Conservation (phyloP, 1,140 invertebrate genomes). For the Plutomurus gul region DNA sequence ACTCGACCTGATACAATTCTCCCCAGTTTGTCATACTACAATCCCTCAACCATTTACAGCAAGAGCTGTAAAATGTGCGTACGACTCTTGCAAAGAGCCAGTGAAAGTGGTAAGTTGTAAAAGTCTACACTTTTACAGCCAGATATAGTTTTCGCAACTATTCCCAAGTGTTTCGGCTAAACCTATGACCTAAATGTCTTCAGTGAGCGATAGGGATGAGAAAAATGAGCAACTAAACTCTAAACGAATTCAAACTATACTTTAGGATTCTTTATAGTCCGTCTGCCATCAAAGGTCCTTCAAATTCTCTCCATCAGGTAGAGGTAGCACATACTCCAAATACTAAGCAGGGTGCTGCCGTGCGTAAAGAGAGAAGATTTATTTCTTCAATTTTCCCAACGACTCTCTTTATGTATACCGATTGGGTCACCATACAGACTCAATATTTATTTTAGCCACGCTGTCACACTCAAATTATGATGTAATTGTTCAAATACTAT, state of each 20-base stretch:
- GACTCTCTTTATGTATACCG: too few species aligned
- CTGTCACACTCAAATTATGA: too few species aligned
- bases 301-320: not conserved
- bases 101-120: constrained; percentile 14
- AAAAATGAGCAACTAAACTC: constrained; percentile 5
- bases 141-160: not conserved
- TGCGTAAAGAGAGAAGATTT: too few species aligned
- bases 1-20: not conserved
- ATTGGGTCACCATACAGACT: too few species aligned
- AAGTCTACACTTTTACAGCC: not conserved
- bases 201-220: not conserved
- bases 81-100: not conserved
- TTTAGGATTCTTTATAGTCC: not conserved
- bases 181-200: constrained; percentile 16
- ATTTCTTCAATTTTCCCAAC: too few species aligned
- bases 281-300: not conserved
- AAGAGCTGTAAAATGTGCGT: constrained; percentile 22
- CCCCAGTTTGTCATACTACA: constrained; percentile 5
- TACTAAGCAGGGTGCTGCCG: too few species aligned
- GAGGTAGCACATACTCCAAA: not conserved
- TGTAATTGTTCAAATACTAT: too few species aligned
- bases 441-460: too few species aligned
- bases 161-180: not conserved
- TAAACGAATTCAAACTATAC: not conserved
- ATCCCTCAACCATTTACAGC: not conserved